Evolutionary conservation across 2,797 vertebrate species (phyloP).

Genomic region (Notolabrus celidotus): DNA sequence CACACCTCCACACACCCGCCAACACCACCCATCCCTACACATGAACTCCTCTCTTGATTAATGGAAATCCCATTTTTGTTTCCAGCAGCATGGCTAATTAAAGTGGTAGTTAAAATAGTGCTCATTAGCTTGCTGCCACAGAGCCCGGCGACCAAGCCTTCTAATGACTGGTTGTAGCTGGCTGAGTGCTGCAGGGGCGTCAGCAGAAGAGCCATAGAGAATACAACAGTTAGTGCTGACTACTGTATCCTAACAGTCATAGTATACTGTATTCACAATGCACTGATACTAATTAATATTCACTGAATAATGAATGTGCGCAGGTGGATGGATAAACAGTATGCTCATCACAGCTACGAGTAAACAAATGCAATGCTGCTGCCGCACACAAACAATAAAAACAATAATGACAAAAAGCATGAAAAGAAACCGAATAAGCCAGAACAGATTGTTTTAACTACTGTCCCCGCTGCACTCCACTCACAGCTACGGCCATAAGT

Average conservation of each 20-base stretch:
- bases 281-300: constrained; percentile 84
- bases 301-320: constrained; percentile 66
- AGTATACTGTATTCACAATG: constrained; percentile 75
- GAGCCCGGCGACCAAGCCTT: constrained; percentile 67
- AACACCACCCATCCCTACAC: constrained; percentile 52
- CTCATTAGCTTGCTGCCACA: constrained; percentile 83
- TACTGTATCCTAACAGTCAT: constrained; percentile 86
- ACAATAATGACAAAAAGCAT: constrained; percentile 14
- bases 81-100: constrained; percentile 88
- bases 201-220: constrained; percentile 70
- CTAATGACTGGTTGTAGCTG: constrained; percentile 73
- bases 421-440: constrained; percentile 36
- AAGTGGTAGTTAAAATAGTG: constrained; percentile 84
- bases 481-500: constrained; percentile 22
- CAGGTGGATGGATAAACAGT: constrained; percentile 75
- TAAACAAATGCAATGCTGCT: constrained; percentile 64
- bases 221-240: constrained; percentile 82
- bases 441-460: constrained; percentile 26
- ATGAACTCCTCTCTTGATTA: constrained; percentile 81
- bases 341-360: constrained; percentile 51
- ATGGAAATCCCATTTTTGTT: constrained; percentile 87
- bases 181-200: constrained; percentile 58
- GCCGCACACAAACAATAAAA: constrained; percentile 39
- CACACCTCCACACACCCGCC: constrained; percentile 39
- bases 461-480: constrained; percentile 25